Base-by-base conservation (phyloP, 2,797 vertebrate species). In the Taenioides sp. region DNA sequence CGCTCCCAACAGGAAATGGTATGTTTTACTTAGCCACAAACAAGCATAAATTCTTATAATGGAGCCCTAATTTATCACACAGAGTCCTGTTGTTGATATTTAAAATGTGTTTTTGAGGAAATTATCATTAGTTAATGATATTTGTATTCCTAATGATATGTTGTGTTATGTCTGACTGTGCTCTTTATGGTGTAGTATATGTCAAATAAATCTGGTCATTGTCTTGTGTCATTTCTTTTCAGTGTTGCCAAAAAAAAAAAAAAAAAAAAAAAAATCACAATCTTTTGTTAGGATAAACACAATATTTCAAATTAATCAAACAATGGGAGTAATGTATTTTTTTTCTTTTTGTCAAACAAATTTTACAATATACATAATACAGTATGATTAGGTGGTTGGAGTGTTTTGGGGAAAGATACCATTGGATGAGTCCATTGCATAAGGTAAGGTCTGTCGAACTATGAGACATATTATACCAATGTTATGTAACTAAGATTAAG, bases 1-100 rank as follows among this genome's bases (percentile, higher is more conserved):
- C 47, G 5, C 78, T 80, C 78, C 71, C 1, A 10, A 69, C 71
- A 84, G 90, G 89, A 90, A 92, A 84, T 59, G n/a, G 72, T 78
- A 43, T 90, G 87, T 89, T 91, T 91, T 90, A 78, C 75, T 87
- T 84, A 85, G 84, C 72, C 88, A 84, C 81, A 84, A 88, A 89
- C 77, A 81, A 78, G 76, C 80, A 84, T 86, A 83, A 87, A 89
- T 90, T 72, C 84, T 81, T 65, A 69, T 84, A 85, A 84, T 72
- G 65, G 81, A 73, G 37, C 79, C 65, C 76, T 74, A 74, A 75
- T 85, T 84, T 27, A 81, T 85, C 77, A 85, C 74, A 86, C 79
- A 84, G 70, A 71, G 78, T 18, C 67, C 12, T 73, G 64, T 72
- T 82, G 75, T 83, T 79, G 71, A 66, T 73, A n/a, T 7, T 71